These are phyloP conservation scores for Drosophila nr. fundita DNA, from an alignment of 2,888 invertebrate species.

Conservation along the genomic window DNA sequence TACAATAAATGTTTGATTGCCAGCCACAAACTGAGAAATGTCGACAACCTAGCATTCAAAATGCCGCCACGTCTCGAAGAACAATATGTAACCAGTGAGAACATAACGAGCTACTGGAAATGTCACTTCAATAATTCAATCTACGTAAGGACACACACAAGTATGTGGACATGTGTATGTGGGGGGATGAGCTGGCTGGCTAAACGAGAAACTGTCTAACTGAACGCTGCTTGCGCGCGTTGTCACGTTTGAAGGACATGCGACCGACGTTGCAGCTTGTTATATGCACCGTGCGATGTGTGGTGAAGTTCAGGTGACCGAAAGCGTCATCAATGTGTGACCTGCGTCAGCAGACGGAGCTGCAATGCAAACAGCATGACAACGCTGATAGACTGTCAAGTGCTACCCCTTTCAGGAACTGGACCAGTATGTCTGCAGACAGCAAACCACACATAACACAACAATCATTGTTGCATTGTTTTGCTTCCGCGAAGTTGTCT, in stretches of 20 bases:
- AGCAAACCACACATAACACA: neutral
- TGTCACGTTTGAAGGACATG: slow-evolving; percentile 10
- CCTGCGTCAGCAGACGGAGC: neutral
- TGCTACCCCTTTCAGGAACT: neutral
- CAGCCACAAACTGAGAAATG: neutral
- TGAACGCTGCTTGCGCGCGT: neutral
- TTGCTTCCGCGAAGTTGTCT: neutral
- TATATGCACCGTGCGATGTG: neutral
- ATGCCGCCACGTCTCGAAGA: neutral
- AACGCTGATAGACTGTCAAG: neutral
- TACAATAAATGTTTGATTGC: neutral
- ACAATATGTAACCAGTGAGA: neutral
- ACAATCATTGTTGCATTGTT: neutral
- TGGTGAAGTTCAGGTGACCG: neutral
- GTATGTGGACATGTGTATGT: neutral
- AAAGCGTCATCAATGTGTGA: neutral
- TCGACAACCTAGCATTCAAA: neutral
- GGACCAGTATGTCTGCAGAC: neutral
- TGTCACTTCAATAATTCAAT: slow-evolving; percentile 1
- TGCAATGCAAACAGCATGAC: neutral
- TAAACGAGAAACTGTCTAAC: neutral
- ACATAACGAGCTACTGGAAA: neutral
- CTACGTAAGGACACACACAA: neutral
- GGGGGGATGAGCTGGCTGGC: neutral
- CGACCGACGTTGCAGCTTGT: neutral